Evolutionary conservation across 2,797 vertebrate species (phyloP).

Genomic region (Trematomus bernacchii): DNA sequence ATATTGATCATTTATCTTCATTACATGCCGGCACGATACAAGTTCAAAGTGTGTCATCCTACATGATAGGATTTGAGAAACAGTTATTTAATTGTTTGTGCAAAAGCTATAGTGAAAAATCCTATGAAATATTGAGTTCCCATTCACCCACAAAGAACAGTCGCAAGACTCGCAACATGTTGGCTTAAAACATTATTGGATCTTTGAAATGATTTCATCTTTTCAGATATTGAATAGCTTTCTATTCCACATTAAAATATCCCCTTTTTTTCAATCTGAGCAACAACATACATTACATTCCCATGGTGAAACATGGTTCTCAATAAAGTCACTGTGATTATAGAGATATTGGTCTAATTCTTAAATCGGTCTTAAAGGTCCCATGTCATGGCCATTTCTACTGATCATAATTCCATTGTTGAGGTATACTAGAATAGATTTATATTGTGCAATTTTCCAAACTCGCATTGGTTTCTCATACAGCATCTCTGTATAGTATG

Average conservation of each 20-base stretch:
- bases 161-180: too few relatives aligned
- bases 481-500: too few relatives aligned
- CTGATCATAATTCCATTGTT: too few relatives aligned
- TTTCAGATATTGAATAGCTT: background rate
- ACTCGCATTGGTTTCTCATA: too few relatives aligned
- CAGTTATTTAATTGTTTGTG: background rate
- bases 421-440: too few relatives aligned
- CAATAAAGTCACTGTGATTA: too few relatives aligned
- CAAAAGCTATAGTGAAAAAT: background rate
- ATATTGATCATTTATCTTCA: constrained; percentile 49
- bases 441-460: too few relatives aligned
- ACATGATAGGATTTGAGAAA: background rate
- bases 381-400: too few relatives aligned
- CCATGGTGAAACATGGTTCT: background rate
- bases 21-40: constrained; percentile 10
- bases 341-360: too few relatives aligned
- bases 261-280: background rate
- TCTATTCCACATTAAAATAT: background rate
- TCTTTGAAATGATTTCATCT: background rate
- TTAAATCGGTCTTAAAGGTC: too few relatives aligned
- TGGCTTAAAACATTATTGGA: background rate
- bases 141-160: too few relatives aligned
- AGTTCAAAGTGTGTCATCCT: constrained; percentile 8
- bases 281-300: background rate
- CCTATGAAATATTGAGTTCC: background rate